Base-by-base conservation (phyloP, 2,888 invertebrate species). In the Caenorhabditis sp. region DNA sequence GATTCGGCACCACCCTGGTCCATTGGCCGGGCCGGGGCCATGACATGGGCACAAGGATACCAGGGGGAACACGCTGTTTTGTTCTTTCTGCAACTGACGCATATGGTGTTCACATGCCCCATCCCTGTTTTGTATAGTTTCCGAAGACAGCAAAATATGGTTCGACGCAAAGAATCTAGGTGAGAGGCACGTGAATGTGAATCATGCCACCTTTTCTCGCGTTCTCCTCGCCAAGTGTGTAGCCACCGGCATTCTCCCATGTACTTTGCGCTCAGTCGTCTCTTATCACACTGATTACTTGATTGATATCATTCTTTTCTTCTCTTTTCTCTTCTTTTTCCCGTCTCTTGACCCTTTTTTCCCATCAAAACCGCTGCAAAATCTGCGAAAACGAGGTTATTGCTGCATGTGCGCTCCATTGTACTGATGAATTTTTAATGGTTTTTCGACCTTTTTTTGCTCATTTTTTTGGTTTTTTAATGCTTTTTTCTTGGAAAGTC, bases 201-300 rank as follows among this genome's bases (percentile, higher is more conserved):
- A 74, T 74, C 74, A 74, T 74, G 74, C 74, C 74, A 74, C 55
- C 32, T 56, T 74, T 74, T 58, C 53, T 60, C 58, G 58, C 65
- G 58, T 35, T 58, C 22, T 50, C n/a, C 35, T 28, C 50, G 56
- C 65, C 51, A 44, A 35, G n/a, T n/a, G 5, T 64, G 64, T 72
- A 64, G 72, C 58, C 71, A 24, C 71, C 24, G 61, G 55, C 32
- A 26, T 44, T 71, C 26, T 60, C 65, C 47, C 58, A 61, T 76
- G 76, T 76, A 76, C 76, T 76, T 68, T 76, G 76, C 65, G 76
- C 65, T 60, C 35, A n/a, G n/a, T 22, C 26, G 22, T 35, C n/a
- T 9, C 37, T 47, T 65, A 28, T 61, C 53, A 60, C 37, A 5
- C 37, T 15, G 65, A 65, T 65, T 74, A 60, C 51, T 64, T 65